A percentile compares a stretch with the other conserved stretches of the same genome.
These are phyloP conservation scores for Alloscopus bannaensis DNA, from an alignment of 2,888 invertebrate species.

Conservation along the genomic window DNA sequence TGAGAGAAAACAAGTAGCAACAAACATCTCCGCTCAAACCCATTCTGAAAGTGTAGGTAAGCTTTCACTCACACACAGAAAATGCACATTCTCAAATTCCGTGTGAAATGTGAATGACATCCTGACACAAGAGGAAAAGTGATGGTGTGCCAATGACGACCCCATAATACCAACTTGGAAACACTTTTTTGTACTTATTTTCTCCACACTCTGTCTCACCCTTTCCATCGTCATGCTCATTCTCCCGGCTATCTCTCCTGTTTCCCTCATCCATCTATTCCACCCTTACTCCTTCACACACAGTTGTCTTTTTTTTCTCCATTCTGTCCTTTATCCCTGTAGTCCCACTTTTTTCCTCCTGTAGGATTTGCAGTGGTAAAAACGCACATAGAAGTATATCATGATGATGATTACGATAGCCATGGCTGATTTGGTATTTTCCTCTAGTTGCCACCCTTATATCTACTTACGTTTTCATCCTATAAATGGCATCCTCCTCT, in stretches of 20 bases:
- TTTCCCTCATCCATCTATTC: slow-evolving; percentile 27
- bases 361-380: neutral
- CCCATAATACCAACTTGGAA: slow-evolving; percentile 28
- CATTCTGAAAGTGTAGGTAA: no score
- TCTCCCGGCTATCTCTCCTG: slow-evolving; percentile 11
- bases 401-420: neutral
- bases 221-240: slow-evolving; percentile 1
- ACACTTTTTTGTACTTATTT: slow-evolving; percentile 16
- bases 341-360: neutral
- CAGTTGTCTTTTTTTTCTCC: slow-evolving; percentile 14
- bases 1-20: no score
- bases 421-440: slow-evolving; percentile 46
- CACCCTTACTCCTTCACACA: neutral
- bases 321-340: slow-evolving; percentile 7
- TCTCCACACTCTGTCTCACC: no score
- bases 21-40: no score
- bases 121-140: slow-evolving; percentile 43
- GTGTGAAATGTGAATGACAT: slow-evolving; percentile 31
- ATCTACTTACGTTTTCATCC: neutral
- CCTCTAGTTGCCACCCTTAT: slow-evolving; percentile 25
- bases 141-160: slow-evolving; percentile 32
- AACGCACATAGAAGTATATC: neutral
- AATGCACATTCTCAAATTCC: slow-evolving; percentile 3
- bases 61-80: no score
- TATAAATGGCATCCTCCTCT: neutral